phyloP scores from a whole-genome alignment of 2,113 vertebrate species.

The Alexandromys fortis region DNA sequence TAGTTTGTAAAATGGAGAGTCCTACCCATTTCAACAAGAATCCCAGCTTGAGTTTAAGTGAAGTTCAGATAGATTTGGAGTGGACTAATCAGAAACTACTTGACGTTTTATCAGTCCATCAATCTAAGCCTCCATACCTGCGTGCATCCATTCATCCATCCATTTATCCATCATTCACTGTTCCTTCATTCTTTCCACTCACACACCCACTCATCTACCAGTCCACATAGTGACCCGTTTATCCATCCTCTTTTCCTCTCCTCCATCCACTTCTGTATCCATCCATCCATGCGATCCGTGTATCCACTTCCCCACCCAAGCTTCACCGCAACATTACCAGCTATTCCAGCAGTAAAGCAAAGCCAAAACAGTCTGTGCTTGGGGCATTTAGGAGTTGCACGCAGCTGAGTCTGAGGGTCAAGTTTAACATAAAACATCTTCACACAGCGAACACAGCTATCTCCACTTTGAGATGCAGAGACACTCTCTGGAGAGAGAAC shows the following conservation, averaged over 20 bases:
- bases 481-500: constrained; percentile 21
- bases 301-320: neutral
- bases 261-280: neutral
- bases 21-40: neutral
- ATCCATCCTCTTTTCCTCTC: neutral
- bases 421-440: constrained; percentile 38
- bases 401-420: neutral
- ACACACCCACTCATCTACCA: neutral
- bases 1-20: neutral
- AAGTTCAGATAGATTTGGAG: neutral
- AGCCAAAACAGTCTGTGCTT: neutral
- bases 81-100: neutral
- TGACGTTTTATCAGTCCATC: neutral
- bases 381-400: neutral
- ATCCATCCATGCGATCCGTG: neutral
- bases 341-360: neutral
- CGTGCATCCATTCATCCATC: neutral
- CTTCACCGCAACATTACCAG: neutral
- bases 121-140: neutral
- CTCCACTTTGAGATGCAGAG: neutral
- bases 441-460: neutral
- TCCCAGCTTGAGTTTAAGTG: neutral
- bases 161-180: neutral
- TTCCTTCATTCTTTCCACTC: too few species aligned
- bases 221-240: neutral